Evolutionary conservation across 2,113 vertebrate species (phyloP), one percentile per base, ranked within the genome.

Genomic region (Atractosteus spatula): DNA sequence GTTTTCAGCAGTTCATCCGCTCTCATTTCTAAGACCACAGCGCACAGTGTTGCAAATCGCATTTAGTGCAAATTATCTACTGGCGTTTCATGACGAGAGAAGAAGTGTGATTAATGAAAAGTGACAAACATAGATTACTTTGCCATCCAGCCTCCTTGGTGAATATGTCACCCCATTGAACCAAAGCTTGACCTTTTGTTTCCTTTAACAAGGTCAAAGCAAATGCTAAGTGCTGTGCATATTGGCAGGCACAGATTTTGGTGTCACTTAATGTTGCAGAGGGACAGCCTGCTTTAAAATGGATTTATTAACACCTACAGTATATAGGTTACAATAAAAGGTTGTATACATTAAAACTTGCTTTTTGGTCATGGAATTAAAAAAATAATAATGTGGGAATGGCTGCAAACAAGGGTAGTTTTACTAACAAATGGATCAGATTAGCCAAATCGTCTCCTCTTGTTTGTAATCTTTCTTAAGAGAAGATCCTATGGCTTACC

Each of bases 71-170:
- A 92, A 93, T 92, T 93, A 93, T 92, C 78, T 86, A 79, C 81
- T 79, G 85, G 84, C 84, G 84, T 89, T 88, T 93, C 75, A 63
- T 70, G 84, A 85, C 83, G 79, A 87, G 86, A 77, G 89, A 87
- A 91, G 83, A 82, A 81, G 81, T 85, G 88, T 92, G 90, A 93
- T 95, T 94, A 94, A 94, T 93, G 82, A 85, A 88, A 92, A 92
- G 84, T 90, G 94, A 94, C 91, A 93, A 81, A 73, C 77, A 78
- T 72, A 81, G 84, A 92, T 89, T 87, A 85, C 86, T 90, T 86
- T 76, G 85, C 84, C 81, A 73, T 81, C 82, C 72, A 74, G 81
- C 83, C 78, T 86, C 88, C 88, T 80, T 83, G 87, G 86, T 76
- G 77, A 87, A 79, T 3, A 51, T 78, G 77, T 4, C 68, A 77